phyloP scores from a whole-genome alignment of 2,797 vertebrate species.

The Pangasius macronema region DNA sequence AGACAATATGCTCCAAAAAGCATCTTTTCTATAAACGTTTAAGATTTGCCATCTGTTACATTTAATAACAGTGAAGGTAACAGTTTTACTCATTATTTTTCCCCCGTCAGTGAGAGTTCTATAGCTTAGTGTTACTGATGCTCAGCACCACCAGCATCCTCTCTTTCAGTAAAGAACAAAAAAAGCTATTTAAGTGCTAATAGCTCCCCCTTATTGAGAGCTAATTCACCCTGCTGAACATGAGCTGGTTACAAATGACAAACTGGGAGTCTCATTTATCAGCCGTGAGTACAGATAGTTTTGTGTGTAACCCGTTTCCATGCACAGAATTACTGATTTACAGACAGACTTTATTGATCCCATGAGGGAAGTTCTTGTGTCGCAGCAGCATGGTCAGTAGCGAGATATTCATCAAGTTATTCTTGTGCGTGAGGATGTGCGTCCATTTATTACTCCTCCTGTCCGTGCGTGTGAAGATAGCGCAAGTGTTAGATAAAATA shows the following conservation, averaged over 20 bases:
- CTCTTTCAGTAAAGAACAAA: neutral
- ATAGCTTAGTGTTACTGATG: neutral
- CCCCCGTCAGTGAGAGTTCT: neutral
- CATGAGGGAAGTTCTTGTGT: no score
- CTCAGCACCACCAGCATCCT: neutral
- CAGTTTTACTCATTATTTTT: neutral
- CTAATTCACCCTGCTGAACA: neutral
- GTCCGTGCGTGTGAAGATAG: neutral
- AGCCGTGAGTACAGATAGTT: neutral
- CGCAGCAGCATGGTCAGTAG: no score
- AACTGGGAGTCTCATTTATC: neutral
- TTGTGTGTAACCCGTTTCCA: neutral
- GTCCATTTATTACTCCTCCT: neutral
- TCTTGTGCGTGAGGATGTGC: neutral
- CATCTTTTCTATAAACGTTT: neutral
- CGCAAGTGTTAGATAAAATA: neutral
- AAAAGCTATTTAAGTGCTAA: slow-evolving; percentile 27
- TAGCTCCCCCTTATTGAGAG: neutral
- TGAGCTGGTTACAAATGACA: slow-evolving; percentile 2
- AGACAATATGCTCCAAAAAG: neutral
- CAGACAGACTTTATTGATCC: no score
- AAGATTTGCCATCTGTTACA: neutral
- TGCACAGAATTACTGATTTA: neutral
- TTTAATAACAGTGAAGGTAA: neutral
- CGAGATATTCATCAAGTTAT: neutral